Evolutionary conservation across 2,888 invertebrate genomes (phyloP).

Genomic region (Villa cingulata): DNA sequence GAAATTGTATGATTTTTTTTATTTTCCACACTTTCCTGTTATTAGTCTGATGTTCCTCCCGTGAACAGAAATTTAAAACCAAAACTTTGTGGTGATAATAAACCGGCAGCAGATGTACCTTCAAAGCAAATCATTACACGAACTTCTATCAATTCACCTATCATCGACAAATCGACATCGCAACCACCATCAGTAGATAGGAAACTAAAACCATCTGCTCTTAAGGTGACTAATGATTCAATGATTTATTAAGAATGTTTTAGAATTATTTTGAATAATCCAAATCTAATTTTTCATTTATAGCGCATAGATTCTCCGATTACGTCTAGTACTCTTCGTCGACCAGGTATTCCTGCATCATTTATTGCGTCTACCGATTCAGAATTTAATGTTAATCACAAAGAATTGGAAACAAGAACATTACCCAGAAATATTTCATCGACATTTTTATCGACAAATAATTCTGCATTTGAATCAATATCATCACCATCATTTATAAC

Average conservation of each 20-base stretch:
- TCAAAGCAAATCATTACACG: slow-evolving; percentile 25
- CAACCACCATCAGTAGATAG: slow-evolving; percentile 47
- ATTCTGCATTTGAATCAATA: slow-evolving; percentile 33
- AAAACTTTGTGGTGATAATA: slow-evolving; percentile 27
- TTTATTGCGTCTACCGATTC: slow-evolving; percentile 27
- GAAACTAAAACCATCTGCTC: slow-evolving; percentile 45
- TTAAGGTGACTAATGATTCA: slow-evolving; percentile 29
- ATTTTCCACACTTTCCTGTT: no score
- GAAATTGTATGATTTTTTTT: not conserved
- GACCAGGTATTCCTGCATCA: slow-evolving; percentile 27
- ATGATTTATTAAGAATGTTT: not conserved
- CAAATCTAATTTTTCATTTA: slow-evolving; percentile 1
- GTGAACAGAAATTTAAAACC: slow-evolving; percentile 76
- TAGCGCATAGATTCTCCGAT: slow-evolving; percentile 4
- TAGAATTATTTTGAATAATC: not conserved
- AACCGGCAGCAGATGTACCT: slow-evolving; percentile 26
- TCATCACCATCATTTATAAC: slow-evolving; percentile 14
- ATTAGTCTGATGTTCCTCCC: slow-evolving; percentile 43
- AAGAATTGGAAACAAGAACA: slow-evolving; percentile 27
- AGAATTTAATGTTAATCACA: slow-evolving; percentile 9
- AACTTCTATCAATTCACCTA: slow-evolving; percentile 1
- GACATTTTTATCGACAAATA: not conserved
- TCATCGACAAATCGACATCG: slow-evolving; percentile 8
- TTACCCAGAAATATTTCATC: slow-evolving; percentile 28
- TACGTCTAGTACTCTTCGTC: slow-evolving; percentile 18